phyloP scores from a whole-genome alignment of 2,797 vertebrate species.

The Bovichtus variegatus region DNA sequence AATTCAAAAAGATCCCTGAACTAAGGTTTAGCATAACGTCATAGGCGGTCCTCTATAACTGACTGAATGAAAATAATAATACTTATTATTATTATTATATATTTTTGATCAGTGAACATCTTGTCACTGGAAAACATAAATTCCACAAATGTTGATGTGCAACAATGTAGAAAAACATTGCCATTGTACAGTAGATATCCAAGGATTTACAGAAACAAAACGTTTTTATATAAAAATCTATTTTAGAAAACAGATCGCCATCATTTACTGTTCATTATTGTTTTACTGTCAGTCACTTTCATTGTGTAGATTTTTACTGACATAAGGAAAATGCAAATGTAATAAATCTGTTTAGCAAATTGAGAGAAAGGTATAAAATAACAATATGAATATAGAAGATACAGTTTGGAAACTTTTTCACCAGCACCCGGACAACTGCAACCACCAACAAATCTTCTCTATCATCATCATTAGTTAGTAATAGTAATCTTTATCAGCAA shows the following conservation, averaged over 20 bases:
- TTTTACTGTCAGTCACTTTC: slow-evolving; percentile 24
- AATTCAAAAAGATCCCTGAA: slow-evolving; percentile 52
- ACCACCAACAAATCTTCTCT: not conserved
- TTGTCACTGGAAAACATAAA: not conserved
- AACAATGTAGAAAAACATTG: not conserved
- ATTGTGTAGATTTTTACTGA: slow-evolving; percentile 17
- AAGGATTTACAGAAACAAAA: not conserved
- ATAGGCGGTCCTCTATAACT: slow-evolving; percentile 8
- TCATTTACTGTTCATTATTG: slow-evolving; percentile 6
- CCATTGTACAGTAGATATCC: not conserved
- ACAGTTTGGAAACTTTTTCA: not conserved
- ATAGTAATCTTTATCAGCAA: not conserved
- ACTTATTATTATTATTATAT: not conserved
- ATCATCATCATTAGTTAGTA: not conserved
- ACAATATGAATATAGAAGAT: not conserved
- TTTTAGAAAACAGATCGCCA: not conserved
- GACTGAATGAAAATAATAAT: not conserved
- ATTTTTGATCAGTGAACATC: not conserved
- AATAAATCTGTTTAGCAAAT: slow-evolving; percentile 1
- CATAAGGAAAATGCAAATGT: slow-evolving; percentile 10
- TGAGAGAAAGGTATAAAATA: not conserved
- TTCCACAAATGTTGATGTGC: not conserved
- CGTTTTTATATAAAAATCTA: not conserved
- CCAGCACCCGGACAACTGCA: not conserved
- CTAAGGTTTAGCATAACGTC: slow-evolving; percentile 50